Percentiles rank a stretch among this genome's conserved stretches.
Conservation (phyloP, 2,113 vertebrate genomes). For the Turdus rufiventris region DNA sequence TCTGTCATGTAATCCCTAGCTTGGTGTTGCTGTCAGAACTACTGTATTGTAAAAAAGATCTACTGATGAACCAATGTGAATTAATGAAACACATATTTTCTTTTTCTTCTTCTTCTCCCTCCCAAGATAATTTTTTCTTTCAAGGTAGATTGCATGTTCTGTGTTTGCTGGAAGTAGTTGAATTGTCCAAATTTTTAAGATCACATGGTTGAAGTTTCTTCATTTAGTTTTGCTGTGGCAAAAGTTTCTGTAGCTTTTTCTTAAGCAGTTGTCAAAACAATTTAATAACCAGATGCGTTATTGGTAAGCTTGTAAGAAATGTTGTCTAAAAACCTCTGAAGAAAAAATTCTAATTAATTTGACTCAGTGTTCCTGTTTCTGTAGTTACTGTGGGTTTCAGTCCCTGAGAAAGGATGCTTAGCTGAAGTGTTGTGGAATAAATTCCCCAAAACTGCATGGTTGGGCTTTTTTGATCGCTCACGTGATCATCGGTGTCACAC, state of each 20-base stretch:
- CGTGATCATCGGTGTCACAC: fast-evolving
- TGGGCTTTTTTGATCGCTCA: not conserved
- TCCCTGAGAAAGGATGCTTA: not conserved
- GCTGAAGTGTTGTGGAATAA: not conserved
- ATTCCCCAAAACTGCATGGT: not conserved
- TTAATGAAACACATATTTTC: not conserved
- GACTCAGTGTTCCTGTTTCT: not conserved
- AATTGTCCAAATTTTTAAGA: not conserved
- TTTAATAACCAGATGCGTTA: not conserved
- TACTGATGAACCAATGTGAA: not conserved
- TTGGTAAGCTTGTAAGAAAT: not conserved
- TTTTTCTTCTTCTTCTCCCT: not conserved
- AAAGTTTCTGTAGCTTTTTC: not conserved
- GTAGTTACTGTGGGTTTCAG: not conserved
- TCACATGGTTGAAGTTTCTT: not conserved
- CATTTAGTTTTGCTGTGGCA: not conserved
- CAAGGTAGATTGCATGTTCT: not conserved
- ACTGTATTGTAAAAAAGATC: not conserved
- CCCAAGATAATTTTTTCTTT: not conserved
- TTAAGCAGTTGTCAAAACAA: not conserved
- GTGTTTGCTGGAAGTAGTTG: not conserved
- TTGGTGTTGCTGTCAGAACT: not conserved
- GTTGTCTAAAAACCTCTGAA: not conserved
- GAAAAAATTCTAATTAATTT: not conserved
- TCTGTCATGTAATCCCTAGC: not conserved